Percentiles rank a stretch among this genome's conserved stretches.
Evolutionary conservation across 2,797 vertebrate genomes (phyloP).

Genomic region (Schizopygopsis malacanthus): DNA sequence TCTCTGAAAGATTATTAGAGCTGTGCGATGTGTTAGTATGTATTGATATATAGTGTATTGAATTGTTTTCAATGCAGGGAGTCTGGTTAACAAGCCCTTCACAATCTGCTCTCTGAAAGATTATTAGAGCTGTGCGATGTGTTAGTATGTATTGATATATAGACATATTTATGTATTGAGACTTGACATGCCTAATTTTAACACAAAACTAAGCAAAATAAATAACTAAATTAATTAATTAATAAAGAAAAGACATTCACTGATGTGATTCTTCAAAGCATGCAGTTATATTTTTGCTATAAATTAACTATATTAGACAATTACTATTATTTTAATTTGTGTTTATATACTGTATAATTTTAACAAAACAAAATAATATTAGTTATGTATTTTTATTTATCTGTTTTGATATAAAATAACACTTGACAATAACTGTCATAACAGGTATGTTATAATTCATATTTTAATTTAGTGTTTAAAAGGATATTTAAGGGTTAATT

Average conservation of each 20-base stretch:
- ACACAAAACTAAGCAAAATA: background rate
- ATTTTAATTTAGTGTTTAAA: background rate
- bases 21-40: too few species aligned
- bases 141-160: background rate
- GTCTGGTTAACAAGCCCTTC: slow-evolving; percentile 34
- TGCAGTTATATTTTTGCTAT: background rate
- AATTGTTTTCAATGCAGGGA: slow-evolving; percentile 1
- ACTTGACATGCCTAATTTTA: background rate
- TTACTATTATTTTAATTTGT: background rate
- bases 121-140: background rate
- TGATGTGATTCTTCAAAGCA: background rate
- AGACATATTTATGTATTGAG: too few species aligned
- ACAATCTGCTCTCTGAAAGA: background rate
- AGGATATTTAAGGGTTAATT: too few species aligned
- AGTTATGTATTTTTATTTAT: too few species aligned
- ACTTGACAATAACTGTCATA: too few species aligned
- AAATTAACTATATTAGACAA: background rate
- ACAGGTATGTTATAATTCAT: background rate
- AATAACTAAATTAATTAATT: too few species aligned
- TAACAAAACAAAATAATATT: background rate
- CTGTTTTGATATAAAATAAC: too few species aligned
- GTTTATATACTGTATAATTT: background rate
- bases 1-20: background rate
- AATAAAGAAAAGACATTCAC: background rate
- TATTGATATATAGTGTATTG: background rate